These are phyloP conservation scores for Agriopis leucophaearia DNA, from an alignment of 2,888 invertebrate species.

Conservation along the genomic window DNA sequence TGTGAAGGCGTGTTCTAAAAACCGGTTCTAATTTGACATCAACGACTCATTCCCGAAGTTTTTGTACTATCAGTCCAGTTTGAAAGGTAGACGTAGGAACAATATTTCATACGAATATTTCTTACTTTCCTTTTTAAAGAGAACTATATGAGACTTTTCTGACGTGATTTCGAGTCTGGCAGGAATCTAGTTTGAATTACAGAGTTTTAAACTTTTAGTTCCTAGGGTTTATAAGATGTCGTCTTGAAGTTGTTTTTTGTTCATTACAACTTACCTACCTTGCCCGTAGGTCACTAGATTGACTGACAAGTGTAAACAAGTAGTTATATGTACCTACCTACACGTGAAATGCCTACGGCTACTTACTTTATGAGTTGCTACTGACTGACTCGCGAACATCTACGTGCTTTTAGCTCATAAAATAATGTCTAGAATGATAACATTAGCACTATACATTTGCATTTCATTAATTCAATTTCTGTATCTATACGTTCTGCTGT, in stretches of 20 bases:
- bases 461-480: slow-evolving; percentile 8
- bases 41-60: slow-evolving; percentile 25
- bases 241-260: background rate
- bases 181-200: slow-evolving; percentile 8
- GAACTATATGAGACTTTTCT: slow-evolving; percentile 7
- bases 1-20: slow-evolving; percentile 13
- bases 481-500: background rate
- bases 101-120: slow-evolving; percentile 22
- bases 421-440: slow-evolving; percentile 20
- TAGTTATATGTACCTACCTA: background rate
- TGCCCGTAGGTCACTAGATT: background rate
- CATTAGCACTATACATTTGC: slow-evolving; percentile 14
- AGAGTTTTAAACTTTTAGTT: background rate
- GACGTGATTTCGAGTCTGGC: slow-evolving; percentile 20
- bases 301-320: background rate
- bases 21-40: slow-evolving; percentile 39
- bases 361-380: background rate
- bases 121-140: background rate
- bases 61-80: slow-evolving; percentile 22
- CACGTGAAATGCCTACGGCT: background rate
- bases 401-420: slow-evolving; percentile 26
- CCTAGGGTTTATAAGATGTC: background rate
- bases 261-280: background rate
- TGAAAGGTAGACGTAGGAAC: slow-evolving; percentile 14
- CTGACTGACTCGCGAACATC: slow-evolving; percentile 26